Conservation (phyloP, 2,113 vertebrate species). For the Okapia johnstoni region DNA sequence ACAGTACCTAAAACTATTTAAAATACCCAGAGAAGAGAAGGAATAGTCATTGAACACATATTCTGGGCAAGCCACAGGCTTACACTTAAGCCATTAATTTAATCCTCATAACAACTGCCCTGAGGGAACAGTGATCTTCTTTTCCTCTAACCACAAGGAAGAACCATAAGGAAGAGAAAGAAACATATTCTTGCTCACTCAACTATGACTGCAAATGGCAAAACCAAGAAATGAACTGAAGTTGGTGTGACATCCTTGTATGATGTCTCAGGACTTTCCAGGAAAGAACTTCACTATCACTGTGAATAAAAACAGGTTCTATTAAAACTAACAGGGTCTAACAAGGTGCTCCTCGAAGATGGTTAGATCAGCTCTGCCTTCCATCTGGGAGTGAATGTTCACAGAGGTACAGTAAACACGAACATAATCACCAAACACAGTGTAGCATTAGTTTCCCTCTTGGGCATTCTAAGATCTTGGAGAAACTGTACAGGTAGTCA, state of each 20-base stretch:
- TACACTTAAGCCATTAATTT: not conserved
- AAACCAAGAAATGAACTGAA: not conserved
- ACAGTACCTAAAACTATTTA: not conserved
- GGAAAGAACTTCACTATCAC: not conserved
- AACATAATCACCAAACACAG: not conserved
- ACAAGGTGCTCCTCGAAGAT: not conserved
- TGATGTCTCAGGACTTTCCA: not conserved
- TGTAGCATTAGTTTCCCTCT: not conserved
- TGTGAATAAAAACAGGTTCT: not conserved
- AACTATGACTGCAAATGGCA: not conserved
- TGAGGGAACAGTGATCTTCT: not conserved
- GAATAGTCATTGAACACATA: not conserved
- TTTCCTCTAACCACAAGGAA: not conserved
- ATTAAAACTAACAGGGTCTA: not conserved
- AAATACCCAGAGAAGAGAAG: not conserved
- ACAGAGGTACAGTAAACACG: not conserved
- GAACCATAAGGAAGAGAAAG: not conserved
- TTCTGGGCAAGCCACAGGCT: not conserved
- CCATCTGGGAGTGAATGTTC: not conserved
- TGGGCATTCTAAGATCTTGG: not conserved
- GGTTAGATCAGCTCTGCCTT: not conserved
- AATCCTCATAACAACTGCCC: not conserved
- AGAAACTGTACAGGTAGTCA: not conserved
- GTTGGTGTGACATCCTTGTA: not conserved
- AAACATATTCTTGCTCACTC: not conserved